These are phyloP conservation scores for Macrobrachium nipponense DNA, from an alignment of 1,140 invertebrate genomes.

Conservation along the genomic window DNA sequence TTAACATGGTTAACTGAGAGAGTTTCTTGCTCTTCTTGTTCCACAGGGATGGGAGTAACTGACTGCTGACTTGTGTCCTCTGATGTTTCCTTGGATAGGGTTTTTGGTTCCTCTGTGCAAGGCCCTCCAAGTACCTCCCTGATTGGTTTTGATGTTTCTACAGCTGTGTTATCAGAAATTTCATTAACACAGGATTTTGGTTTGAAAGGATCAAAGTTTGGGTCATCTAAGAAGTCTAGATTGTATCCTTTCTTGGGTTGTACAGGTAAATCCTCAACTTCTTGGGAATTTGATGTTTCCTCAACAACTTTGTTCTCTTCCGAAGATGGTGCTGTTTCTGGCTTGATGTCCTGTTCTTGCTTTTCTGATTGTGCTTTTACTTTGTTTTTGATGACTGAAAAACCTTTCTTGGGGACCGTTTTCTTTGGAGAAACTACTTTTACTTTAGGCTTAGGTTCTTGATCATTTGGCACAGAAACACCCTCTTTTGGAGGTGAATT, in stretches of 20 bases:
- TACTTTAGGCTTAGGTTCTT: conserved; percentile 18
- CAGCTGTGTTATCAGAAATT: neutral
- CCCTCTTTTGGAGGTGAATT: conserved; percentile 54
- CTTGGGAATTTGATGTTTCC: neutral
- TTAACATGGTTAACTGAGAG: too few relatives aligned
- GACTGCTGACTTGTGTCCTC: too few relatives aligned
- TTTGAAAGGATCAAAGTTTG: conserved; percentile 59
- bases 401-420: conserved; percentile 39
- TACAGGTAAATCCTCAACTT: conserved; percentile 38
- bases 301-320: too few relatives aligned
- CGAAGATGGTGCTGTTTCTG: too few relatives aligned
- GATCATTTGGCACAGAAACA: neutral
- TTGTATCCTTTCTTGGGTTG: conserved; percentile 53
- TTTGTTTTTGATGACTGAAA: conserved; percentile 37
- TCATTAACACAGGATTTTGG: conserved; percentile 3
- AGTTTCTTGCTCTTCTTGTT: too few relatives aligned
- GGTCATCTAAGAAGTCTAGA: conserved; percentile 61
- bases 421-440: conserved; percentile 34
- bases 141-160: too few relatives aligned
- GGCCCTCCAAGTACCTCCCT: too few relatives aligned
- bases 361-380: neutral
- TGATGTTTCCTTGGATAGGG: too few relatives aligned
- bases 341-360: too few relatives aligned
- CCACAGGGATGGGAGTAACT: too few relatives aligned
- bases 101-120: too few relatives aligned